Evolutionary conservation across 2,888 invertebrate species (phyloP).

Genomic region (Ligdia adustata): DNA sequence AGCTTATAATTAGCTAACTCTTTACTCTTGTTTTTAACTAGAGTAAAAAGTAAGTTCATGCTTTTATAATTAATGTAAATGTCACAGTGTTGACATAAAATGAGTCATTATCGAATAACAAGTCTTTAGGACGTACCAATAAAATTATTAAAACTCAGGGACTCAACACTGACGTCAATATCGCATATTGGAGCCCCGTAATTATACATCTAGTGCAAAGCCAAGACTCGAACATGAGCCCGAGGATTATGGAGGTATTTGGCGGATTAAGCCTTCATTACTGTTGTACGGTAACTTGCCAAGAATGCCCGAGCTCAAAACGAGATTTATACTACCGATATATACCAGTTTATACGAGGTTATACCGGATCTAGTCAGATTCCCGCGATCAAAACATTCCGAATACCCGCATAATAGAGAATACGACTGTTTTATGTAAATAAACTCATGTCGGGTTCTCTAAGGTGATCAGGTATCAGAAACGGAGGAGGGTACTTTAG

Average conservation of each 20-base stretch:
- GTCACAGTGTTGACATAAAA: too few relatives aligned
- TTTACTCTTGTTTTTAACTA: too few relatives aligned
- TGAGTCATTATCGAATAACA: too few relatives aligned
- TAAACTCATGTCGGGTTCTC: constrained; percentile 41
- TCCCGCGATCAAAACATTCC: constrained; percentile 58
- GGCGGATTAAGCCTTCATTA: constrained; percentile 73
- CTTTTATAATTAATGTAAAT: too few relatives aligned
- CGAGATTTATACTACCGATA: constrained; percentile 58
- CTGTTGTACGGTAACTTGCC: constrained; percentile 70
- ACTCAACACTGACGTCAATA: constrained; percentile 11
- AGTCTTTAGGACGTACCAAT: too few relatives aligned
- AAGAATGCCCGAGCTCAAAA: constrained; percentile 65
- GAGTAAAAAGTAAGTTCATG: too few relatives aligned
- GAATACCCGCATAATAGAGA: constrained; percentile 53
- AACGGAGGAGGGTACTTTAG: constrained; percentile 24
- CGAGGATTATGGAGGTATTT: constrained; percentile 64
- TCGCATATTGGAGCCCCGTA: constrained; percentile 31
- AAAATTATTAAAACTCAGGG: too few relatives aligned
- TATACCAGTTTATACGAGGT: constrained; percentile 10
- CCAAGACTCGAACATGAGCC: constrained; percentile 51
- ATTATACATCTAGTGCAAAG: constrained; percentile 48
- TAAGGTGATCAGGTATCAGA: constrained; percentile 33
- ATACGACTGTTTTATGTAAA: constrained; percentile 67
- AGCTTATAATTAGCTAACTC: too few relatives aligned
- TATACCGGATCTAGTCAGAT: constrained; percentile 41